phyloP scores from a whole-genome alignment of 2,888 invertebrate species.

The Eristalis intricaria region DNA sequence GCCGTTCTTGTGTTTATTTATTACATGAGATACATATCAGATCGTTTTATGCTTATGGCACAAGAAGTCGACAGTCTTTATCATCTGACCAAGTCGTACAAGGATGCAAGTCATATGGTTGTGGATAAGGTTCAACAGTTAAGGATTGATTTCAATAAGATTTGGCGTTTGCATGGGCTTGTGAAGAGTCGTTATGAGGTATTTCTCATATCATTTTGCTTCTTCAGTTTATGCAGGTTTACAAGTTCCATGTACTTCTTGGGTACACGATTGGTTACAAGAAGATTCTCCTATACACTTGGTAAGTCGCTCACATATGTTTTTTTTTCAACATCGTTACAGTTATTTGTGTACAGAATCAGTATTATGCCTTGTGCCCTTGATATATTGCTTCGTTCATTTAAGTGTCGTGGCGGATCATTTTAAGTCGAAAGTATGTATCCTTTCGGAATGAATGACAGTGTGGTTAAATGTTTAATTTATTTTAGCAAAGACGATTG shows the following conservation, averaged over 20 bases:
- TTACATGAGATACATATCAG: constrained; percentile 47
- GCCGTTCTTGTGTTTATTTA: constrained; percentile 38
- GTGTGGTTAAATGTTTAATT: not conserved
- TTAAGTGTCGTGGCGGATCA: constrained; percentile 24
- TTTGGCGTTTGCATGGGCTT: constrained; percentile 37
- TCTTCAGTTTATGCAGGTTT: constrained; percentile 49
- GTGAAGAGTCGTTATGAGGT: constrained; percentile 40
- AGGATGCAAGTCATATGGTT: not conserved
- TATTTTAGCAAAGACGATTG: constrained; percentile 32
- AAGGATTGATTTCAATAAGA: constrained; percentile 16
- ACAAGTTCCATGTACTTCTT: constrained; percentile 50
- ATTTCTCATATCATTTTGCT: constrained; percentile 38
- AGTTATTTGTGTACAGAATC: constrained; percentile 33
- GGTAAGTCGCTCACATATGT: constrained; percentile 19
- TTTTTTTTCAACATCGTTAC: not conserved
- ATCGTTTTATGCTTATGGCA: constrained; percentile 31
- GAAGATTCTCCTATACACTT: constrained; percentile 42
- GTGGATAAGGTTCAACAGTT: constrained; percentile 24
- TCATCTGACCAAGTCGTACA: not conserved
- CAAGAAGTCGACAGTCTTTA: constrained; percentile 33
- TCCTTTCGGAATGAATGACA: not conserved
- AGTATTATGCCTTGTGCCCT: constrained; percentile 40
- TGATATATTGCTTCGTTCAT: constrained; percentile 25
- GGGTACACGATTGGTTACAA: constrained; percentile 28
- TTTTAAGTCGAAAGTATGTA: constrained; percentile 35